Evolutionary conservation across 2,113 vertebrate genomes (phyloP), one percentile per base, ranked within the genome.

Genomic region (Lycaon pictus): DNA sequence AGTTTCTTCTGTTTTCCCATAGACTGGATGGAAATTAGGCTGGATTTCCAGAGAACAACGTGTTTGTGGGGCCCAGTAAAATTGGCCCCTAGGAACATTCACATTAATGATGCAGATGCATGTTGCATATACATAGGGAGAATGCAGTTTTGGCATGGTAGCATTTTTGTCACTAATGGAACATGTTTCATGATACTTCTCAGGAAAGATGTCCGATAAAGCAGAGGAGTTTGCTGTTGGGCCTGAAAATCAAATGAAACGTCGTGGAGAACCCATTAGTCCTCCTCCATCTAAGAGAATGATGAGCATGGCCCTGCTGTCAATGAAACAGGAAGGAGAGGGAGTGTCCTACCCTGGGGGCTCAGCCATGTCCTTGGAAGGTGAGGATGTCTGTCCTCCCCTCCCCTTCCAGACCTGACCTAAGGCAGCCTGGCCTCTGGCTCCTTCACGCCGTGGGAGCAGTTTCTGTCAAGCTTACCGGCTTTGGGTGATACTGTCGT

Each of bases 121-220:
- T 43, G 6, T 43, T 43, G 43, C 43, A 43, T 43, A 43, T 43
- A 0, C 43, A 43, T 43, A 43, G 43, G 43, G 7, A 43, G 43
- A 43, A 43, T 43, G 43, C 5, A 7, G 43, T 43, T 43, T 43
- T 43, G 43, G 43, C 43, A 43, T 43, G 43, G 43, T 43, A 43
- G 43, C 43, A 7, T 7, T 43, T 43, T 43, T 43, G 6, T 43
- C 6, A 43, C 43, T 43, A 43, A 43, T 43, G 43, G 43, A 43
- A 43, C 43, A 43, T 43, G 43, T 43, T 43, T 11, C 98, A 99
- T 90, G 27, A 2, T 27, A 17, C 35, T 96, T 98, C 82, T 69
- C 97, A 99, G 99, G 99, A 99, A 90, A 99, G 99, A 99, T 99
- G 99, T 99, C 99, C 11, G 99, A 99, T 5, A 99, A 99, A 98